These are phyloP conservation scores for Protophormia terraenovae DNA, from an alignment of 2,888 invertebrate species.

Conservation along the genomic window DNA sequence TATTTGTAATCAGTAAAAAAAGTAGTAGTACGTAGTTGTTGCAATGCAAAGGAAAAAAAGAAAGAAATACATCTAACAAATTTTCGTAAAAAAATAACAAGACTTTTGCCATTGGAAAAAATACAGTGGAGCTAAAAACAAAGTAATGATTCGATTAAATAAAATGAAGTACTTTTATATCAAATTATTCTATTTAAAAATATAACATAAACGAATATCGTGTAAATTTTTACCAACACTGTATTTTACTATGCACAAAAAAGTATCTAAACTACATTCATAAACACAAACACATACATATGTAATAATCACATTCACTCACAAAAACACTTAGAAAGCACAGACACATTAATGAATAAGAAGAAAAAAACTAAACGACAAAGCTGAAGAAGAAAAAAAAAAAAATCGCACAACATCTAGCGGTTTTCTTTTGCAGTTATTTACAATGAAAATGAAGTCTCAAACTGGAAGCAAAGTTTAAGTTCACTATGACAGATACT, in stretches of 20 bases:
- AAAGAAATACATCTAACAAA: constrained; percentile 9
- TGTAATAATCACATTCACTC: too few relatives aligned
- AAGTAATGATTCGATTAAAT: not conserved
- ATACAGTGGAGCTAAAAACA: not conserved
- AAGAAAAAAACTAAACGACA: constrained; percentile 16
- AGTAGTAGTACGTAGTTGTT: not conserved
- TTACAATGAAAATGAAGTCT: constrained; percentile 65
- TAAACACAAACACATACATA: not conserved
- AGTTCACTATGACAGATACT: constrained; percentile 27
- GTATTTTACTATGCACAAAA: not conserved
- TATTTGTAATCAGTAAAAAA: constrained; percentile 58
- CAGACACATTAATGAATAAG: constrained; percentile 51
- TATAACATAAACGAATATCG: too few relatives aligned
- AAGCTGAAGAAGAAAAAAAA: constrained; percentile 6
- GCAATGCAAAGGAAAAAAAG: not conserved
- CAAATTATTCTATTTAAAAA: too few relatives aligned
- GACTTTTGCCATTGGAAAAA: not conserved
- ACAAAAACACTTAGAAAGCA: constrained; percentile 24
- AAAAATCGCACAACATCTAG: constrained; percentile 51
- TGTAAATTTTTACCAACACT: constrained; percentile 10
- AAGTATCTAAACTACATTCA: constrained; percentile 32
- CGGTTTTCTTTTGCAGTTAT: constrained; percentile 65
- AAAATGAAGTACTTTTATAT: too few relatives aligned
- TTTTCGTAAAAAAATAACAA: constrained; percentile 23
- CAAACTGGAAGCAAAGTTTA: constrained; percentile 37